Base-by-base conservation (phyloP, 1,140 invertebrate species). In the Spodoptera frugiperda region DNA sequence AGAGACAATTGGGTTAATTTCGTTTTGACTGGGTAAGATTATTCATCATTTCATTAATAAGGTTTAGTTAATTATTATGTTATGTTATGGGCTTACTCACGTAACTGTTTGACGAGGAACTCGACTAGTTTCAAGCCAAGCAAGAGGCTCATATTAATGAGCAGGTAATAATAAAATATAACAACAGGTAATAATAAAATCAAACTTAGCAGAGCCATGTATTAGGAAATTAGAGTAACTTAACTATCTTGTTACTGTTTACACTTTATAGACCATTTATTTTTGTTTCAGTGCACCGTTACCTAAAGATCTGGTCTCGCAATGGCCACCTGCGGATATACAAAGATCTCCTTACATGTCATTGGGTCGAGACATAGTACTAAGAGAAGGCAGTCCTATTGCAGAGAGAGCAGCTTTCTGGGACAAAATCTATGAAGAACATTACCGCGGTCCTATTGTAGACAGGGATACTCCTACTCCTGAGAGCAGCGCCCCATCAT, bases 321-420 rank as follows among this genome's bases (percentile, higher is more conserved):
- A 67, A n/a, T 90, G 88, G 87, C 80, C 79, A 30, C 70, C 84
- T 10, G 67, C 81, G 2, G 49, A 71, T 0, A 54, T 33, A 5
- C 44, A 84, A 48, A 57, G 74, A 30, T 65, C 81, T 21, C 86
- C 88, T 0, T 63, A 87, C 73, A 86, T 89, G 86, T 79, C 77
- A 0, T 21, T 89, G 33, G 81, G 80, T 11, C 49, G 59, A 11
- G 77, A 57, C 21, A 57, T 86, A 33, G 53, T 81, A 44, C 65
- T 86, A 0, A 76, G 49, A 53, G 77, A 77, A 51, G 10, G 77
- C 9, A 67, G 83, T 9, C 57, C 33, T 39, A 39, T 80, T n/a
- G 76, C 82, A 21, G 65, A 76, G 15, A 76, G 78, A 11, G 68
- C 49, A 17, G 39, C 25, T n/a, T 85, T 89, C 57, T 89, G 85